Conservation (phyloP, 1,140 invertebrate species). For the Octopus sinensis region DNA sequence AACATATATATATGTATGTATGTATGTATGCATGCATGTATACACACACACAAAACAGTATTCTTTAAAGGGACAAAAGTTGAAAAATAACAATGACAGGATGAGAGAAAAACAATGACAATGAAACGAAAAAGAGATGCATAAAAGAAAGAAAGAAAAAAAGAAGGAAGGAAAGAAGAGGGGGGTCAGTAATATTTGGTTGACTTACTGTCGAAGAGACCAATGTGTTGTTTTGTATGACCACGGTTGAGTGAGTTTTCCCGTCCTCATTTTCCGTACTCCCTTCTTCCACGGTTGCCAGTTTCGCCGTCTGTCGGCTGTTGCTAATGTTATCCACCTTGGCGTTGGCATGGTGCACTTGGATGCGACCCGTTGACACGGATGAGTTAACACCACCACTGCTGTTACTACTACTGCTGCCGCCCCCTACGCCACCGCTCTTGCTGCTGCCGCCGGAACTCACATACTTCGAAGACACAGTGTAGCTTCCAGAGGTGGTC, state of each 20-base stretch:
- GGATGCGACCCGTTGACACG: neutral
- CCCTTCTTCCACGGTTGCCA: neutral
- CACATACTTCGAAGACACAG: neutral
- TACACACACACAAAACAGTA: neutral
- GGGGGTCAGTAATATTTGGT: neutral
- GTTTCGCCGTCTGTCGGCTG: neutral
- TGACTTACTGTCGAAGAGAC: neutral
- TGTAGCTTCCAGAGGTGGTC: neutral
- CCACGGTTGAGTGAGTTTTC: neutral
- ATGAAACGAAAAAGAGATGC: neutral
- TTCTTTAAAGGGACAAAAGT: neutral
- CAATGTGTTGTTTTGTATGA: neutral
- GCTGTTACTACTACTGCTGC: neutral
- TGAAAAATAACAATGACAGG: neutral
- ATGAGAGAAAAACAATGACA: neutral
- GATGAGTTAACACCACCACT: neutral
- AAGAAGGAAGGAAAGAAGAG: neutral
- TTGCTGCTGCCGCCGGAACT: neutral
- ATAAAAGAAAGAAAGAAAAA: neutral
- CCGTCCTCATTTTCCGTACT: neutral
- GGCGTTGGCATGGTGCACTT: constrained; percentile 4
- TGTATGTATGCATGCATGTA: neutral
- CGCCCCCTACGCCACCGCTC: neutral
- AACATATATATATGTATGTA: neutral
- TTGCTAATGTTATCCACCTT: neutral